These are phyloP conservation scores for Stictonetta naevosa DNA, from an alignment of 2,113 vertebrate species.

Conservation along the genomic window DNA sequence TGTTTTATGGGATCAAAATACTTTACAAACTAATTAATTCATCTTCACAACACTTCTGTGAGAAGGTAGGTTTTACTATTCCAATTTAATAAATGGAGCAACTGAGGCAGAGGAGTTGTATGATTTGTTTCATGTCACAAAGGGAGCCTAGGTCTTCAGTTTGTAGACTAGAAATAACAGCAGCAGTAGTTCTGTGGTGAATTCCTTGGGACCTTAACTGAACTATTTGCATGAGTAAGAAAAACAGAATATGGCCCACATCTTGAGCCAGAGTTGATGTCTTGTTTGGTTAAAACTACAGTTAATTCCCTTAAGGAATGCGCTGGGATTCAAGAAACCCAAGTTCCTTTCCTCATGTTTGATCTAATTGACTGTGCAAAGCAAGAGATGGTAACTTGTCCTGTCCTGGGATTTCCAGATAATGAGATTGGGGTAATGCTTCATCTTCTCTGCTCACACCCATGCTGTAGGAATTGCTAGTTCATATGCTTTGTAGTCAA, in stretches of 20 bases:
- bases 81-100: not conserved
- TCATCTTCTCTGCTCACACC: not conserved
- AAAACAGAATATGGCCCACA: not conserved
- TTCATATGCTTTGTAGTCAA: not conserved
- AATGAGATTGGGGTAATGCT: rapidly evolving
- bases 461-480: not conserved
- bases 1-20: slow-evolving; percentile 29
- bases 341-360: not conserved
- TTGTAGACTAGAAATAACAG: not conserved
- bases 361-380: not conserved
- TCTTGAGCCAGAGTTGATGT: not conserved
- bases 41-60: slow-evolving; percentile 6
- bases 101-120: not conserved
- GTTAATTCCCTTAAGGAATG: not conserved
- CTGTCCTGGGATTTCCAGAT: not conserved
- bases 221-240: not conserved
- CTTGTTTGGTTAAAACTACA: not conserved
- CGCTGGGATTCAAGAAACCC: rapidly evolving
- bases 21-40: slow-evolving; percentile 47
- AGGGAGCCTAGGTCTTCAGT: not conserved
- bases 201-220: not conserved
- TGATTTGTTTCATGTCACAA: not conserved
- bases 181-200: not conserved
- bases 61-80: not conserved
- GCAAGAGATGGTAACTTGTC: not conserved